phyloP scores from a whole-genome alignment of 2,888 invertebrate genomes.

The Epinotia nisella region DNA sequence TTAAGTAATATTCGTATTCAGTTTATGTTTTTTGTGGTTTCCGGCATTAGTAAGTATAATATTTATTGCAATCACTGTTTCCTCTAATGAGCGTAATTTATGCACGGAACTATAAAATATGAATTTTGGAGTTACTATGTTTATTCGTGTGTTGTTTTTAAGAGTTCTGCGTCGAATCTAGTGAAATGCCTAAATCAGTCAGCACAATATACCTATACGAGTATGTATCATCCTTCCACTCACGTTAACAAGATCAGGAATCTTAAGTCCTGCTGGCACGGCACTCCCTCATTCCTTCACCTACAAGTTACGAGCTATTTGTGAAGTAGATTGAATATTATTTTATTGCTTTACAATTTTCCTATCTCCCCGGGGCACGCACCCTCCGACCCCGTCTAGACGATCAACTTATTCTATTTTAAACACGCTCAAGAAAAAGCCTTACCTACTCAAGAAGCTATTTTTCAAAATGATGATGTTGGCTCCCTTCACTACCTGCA shows the following conservation, averaged over 20 bases:
- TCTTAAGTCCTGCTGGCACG: slow-evolving; percentile 13
- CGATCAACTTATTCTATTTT: slow-evolving; percentile 68
- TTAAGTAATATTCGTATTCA: background rate
- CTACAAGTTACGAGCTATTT: slow-evolving; percentile 46
- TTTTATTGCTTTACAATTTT: slow-evolving; percentile 74
- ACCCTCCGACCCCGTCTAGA: slow-evolving; percentile 76
- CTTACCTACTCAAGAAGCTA: slow-evolving; percentile 60
- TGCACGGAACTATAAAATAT: background rate
- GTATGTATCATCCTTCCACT: slow-evolving; percentile 2
- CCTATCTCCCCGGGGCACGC: slow-evolving; percentile 66
- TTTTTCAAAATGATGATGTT: slow-evolving; percentile 55
- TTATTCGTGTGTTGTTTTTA: background rate
- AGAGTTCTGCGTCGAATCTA: background rate
- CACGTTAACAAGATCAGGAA: slow-evolving; percentile 21
- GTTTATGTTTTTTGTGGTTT: background rate
- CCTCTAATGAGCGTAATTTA: background rate
- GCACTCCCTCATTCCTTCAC: slow-evolving; percentile 35
- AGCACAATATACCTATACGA: no score
- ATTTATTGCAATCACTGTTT: background rate
- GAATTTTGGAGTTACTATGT: background rate
- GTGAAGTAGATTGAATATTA: slow-evolving; percentile 66
- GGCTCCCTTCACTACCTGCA: slow-evolving; percentile 46
- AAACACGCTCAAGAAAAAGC: slow-evolving; percentile 57
- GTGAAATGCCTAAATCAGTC: background rate
- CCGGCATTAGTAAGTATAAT: background rate